Conservation (phyloP, 2,888 invertebrate species). For the Xestia sexstrigata region DNA sequence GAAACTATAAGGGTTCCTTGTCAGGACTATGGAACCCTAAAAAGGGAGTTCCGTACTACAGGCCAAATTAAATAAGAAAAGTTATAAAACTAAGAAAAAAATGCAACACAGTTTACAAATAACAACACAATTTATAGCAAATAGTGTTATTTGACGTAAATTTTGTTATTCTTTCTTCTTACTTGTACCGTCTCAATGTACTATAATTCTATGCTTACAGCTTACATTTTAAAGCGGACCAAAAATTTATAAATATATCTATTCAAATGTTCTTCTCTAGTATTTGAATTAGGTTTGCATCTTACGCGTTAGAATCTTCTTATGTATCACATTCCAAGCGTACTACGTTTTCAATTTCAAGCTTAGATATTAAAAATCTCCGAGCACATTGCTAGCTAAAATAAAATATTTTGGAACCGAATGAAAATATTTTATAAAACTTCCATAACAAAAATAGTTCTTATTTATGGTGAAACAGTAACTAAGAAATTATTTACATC, state of each 20-base stretch:
- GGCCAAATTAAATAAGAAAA: background rate
- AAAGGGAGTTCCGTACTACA: background rate
- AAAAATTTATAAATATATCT: background rate
- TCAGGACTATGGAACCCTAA: too few species aligned
- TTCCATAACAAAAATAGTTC: constrained; percentile 17
- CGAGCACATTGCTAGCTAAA: constrained; percentile 9
- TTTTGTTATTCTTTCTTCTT: background rate
- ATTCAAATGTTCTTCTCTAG: background rate
- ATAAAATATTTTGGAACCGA: constrained; percentile 15
- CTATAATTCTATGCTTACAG: background rate
- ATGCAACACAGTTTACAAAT: too few species aligned
- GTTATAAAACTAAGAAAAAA: background rate
- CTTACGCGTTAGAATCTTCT: background rate
- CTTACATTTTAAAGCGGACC: background rate
- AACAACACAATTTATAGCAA: too few species aligned
- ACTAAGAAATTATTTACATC: constrained; percentile 52
- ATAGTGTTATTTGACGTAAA: background rate
- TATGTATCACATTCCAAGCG: constrained; percentile 12
- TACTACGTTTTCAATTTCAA: constrained; percentile 25
- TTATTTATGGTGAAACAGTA: constrained; percentile 7
- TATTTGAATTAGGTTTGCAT: background rate
- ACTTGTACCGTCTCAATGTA: background rate
- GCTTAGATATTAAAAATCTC: constrained; percentile 35
- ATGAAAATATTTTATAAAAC: constrained; percentile 21
- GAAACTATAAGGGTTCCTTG: too few species aligned